These are phyloP conservation scores for Meiosimyza platycephala DNA, from an alignment of 2,888 invertebrate species.

Conservation along the genomic window DNA sequence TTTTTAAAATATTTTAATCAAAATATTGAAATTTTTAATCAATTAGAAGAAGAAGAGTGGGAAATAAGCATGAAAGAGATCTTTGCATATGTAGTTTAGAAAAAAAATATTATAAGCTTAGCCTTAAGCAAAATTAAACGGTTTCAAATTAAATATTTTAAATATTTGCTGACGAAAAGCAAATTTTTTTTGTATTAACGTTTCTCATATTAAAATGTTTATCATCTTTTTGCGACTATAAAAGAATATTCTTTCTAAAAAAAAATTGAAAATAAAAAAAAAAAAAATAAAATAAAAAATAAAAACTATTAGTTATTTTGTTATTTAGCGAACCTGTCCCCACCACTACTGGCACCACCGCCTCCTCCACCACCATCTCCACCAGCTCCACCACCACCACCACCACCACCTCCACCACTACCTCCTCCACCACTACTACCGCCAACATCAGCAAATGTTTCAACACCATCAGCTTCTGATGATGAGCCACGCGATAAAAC, in stretches of 20 bases:
- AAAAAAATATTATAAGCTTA: too few relatives aligned
- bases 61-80: too few relatives aligned
- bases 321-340: constrained; percentile 79
- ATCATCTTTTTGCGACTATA: constrained; percentile 45
- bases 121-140: too few relatives aligned
- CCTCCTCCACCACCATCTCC: constrained; percentile 76
- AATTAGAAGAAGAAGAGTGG: too few relatives aligned
- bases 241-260: constrained; percentile 43
- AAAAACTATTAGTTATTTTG: constrained; percentile 40
- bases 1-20: too few relatives aligned
- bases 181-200: too few relatives aligned
- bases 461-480: constrained; percentile 94
- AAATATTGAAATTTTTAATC: too few relatives aligned
- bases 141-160: too few relatives aligned
- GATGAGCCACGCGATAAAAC: constrained; percentile 83
- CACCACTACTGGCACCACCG: constrained; percentile 61
- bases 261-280: constrained; percentile 45
- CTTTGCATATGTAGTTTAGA: too few relatives aligned
- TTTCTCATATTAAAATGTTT: constrained; percentile 41
- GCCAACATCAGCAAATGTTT: constrained; percentile 76
- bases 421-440: constrained; percentile 47
- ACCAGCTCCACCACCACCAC: constrained; percentile 84
- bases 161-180: too few relatives aligned
- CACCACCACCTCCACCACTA: constrained; percentile 49
- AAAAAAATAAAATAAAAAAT: constrained; percentile 42